These are phyloP conservation scores for Hydrozoanthus gracilis DNA, from an alignment of 92 coral and sea anemone genomes.

Conservation along the genomic window DNA sequence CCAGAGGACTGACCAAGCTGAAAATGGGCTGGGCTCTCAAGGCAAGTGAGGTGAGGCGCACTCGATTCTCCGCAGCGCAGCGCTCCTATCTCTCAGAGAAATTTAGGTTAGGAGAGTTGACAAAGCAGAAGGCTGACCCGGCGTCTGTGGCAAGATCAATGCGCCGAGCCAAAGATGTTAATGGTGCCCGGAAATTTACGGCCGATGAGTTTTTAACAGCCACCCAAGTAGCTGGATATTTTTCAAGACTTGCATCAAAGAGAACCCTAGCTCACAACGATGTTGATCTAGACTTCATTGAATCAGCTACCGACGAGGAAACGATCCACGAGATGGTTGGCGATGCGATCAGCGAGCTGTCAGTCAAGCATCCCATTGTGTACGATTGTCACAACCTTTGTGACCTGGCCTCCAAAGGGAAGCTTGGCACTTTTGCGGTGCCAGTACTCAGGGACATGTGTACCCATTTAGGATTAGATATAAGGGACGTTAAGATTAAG, in stretches of 20 bases:
- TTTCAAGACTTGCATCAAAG: slow-evolving; percentile 49
- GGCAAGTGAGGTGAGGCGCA: slow-evolving; percentile 46
- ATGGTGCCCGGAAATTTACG: slow-evolving; percentile 46
- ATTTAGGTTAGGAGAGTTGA: slow-evolving; percentile 53
- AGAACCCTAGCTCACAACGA: slow-evolving; percentile 48
- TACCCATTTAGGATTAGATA: slow-evolving; percentile 25
- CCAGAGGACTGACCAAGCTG: slow-evolving; percentile 31
- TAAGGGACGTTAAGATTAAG: slow-evolving; percentile 32
- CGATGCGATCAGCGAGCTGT: slow-evolving; percentile 51
- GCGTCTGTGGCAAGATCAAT: slow-evolving; percentile 54
- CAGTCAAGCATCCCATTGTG: slow-evolving; percentile 50
- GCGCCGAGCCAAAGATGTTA: slow-evolving; percentile 50
- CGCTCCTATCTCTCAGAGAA: slow-evolving; percentile 40
- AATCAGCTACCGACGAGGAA: slow-evolving; percentile 44
- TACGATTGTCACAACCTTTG: slow-evolving; percentile 53
- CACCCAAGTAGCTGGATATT: slow-evolving; percentile 55
- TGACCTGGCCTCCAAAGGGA: slow-evolving; percentile 43
- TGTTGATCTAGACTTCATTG: slow-evolving; percentile 44
- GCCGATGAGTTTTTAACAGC: slow-evolving; percentile 54
- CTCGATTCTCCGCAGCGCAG: slow-evolving; percentile 48
- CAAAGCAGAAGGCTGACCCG: slow-evolving; percentile 55
- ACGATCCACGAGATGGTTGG: slow-evolving; percentile 34
- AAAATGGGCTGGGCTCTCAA: slow-evolving; percentile 59
- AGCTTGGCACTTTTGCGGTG: slow-evolving; percentile 45
- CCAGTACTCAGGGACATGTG: slow-evolving; percentile 56